These are phyloP conservation scores for Cichlasoma orientale DNA, from an alignment of 2,797 vertebrate species.

Conservation along the genomic window DNA sequence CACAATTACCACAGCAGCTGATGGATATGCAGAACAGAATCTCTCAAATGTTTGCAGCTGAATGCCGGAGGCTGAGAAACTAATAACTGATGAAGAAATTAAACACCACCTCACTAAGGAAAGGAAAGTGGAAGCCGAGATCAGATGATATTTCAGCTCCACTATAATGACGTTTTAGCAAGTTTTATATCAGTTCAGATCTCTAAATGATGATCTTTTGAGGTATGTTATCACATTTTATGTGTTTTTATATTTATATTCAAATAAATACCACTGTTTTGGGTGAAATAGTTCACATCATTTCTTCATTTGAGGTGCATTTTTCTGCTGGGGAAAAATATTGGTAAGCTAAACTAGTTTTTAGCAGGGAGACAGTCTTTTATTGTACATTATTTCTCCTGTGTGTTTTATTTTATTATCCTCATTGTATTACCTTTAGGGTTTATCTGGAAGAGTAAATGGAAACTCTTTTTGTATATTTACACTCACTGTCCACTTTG, in stretches of 20 bases:
- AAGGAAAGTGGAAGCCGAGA: conserved; percentile 19
- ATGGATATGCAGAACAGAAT: conserved; percentile 43
- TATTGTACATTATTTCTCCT: background rate
- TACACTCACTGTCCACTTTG: background rate
- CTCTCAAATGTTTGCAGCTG: conserved; percentile 40
- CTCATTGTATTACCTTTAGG: background rate
- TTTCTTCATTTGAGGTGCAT: background rate
- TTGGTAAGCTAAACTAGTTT: background rate
- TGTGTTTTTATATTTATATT: background rate
- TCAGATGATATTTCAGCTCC: conserved; percentile 19
- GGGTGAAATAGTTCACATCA: background rate
- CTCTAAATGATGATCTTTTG: background rate
- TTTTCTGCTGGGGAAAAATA: background rate
- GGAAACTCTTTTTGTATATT: background rate
- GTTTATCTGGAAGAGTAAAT: background rate
- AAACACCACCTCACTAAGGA: conserved; percentile 35
- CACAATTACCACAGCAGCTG: conserved; percentile 58
- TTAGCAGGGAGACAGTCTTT: background rate
- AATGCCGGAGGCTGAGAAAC: conserved; percentile 49
- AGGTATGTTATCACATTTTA: background rate
- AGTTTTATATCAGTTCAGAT: too few species aligned
- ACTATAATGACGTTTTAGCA: background rate
- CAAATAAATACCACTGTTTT: background rate
- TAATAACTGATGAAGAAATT: conserved; percentile 70
- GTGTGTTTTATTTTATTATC: background rate